Base-by-base conservation (phyloP, 2,113 vertebrate genomes). In the Chascanopsetta lugubris region DNA sequence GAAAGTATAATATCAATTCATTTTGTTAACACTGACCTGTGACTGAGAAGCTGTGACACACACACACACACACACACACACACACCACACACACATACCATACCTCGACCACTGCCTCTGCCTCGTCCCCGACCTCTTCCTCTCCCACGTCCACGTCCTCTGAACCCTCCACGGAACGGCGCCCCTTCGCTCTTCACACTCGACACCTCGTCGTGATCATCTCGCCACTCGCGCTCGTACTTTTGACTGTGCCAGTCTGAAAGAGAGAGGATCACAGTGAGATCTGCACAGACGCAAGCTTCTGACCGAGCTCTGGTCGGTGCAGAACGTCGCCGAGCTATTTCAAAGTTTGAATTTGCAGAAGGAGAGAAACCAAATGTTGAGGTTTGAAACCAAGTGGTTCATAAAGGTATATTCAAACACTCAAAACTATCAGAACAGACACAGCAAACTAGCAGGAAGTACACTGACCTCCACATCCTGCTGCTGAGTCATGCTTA, bases 121-220 rank as follows among this genome's bases (percentile, higher is more conserved):
- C 96, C 97, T 5, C 97, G 91, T 8, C 96, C 95, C 1, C 97
- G 86, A 9, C 97, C 96, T 48, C 96, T 75, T 48, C 96, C 97
- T 0, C 96, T 87, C 4, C 96, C 97, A 0, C 97, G 92, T 17
- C 97, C 96, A 0, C 97, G 89, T 34, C 96, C 97, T 64, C 97
- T 92, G 92, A 95, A 98, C 43, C 94, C 94, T 15, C 94, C 95
- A 25, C 97, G 93, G 73, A 96, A 95, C 0, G 96, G 95, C 11
- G 95, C 94, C 8, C 96, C 97, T 82, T 99, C 97, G 2, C 97
- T 99, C 91, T 98, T 99, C 86, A 99, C 96, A 0, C 96, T 99
- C 55, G 96, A 97, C 34, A 97, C 96, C 85, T 98, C 97, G 1
- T 98, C 97, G 3, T 97, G 97, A 79, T 94, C 92, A 61, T 98